Base-by-base conservation (phyloP, 2,113 vertebrate species). In the Gopherus flavomarginatus region DNA sequence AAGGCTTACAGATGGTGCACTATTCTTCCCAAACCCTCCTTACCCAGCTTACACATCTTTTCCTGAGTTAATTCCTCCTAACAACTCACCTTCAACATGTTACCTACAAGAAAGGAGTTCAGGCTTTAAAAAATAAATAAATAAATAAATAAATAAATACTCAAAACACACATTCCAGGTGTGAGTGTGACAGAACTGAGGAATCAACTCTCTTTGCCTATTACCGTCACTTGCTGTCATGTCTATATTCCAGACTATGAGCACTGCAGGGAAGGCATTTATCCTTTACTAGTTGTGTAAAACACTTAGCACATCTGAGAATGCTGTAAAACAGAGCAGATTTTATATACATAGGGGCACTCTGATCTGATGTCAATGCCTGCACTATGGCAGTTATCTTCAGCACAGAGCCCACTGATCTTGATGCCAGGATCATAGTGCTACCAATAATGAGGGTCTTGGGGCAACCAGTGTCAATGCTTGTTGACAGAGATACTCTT, bases 171-270 rank as follows among this genome's bases (percentile, higher is more conserved):
- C 0, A 81, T 1, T n/a, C 35, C 29, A 69, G 35, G 10, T 79
- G 3, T 5, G 56, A 4, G 24, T 84, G 1, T 75, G 85, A 1
- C 17, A 80, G 8, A 75, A 77, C 6, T 82, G 75, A 94, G 87
- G 62, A 79, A 42, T 65, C 27, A 26, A 31, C 29, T 69, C 62
- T 65, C 31, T 62, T 62, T 62, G 53, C 53, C 53, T 69, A 35
- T 56, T 5, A 53, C 8, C 35, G 2, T 90, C 3, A 62, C 5
- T 49, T 87, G 3, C 3, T 84, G 10, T 86, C 10, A 29, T 21
- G 47, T 49, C 27, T 1, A 6, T 17, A 69, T 69, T 80, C 0
- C 0, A 24, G 8, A 35, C 72, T 87, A 65, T 72, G 85, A 93
- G 3, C 4, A 59, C 10, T 21, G 14, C 72, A 82, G 85, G 65